Conservation (phyloP, 2,797 vertebrate species). For the Gallirallus australis region DNA sequence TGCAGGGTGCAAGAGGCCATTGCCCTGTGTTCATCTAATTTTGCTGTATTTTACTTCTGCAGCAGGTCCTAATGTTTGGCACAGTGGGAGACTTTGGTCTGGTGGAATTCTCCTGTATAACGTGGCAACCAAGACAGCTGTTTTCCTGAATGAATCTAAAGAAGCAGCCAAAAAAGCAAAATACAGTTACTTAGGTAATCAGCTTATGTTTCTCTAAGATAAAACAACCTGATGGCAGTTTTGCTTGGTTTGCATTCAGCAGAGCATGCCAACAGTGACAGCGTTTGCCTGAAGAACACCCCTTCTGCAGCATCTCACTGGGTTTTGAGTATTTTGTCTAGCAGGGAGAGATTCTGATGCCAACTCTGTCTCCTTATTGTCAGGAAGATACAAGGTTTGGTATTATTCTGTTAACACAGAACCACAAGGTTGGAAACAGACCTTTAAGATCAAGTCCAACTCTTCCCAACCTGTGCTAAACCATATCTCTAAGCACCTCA, state of each 20-base stretch:
- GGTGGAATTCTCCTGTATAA: constrained; percentile 79
- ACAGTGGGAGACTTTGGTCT: constrained; percentile 83
- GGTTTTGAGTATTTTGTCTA: not conserved
- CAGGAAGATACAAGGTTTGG: not conserved
- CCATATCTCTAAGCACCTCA: no score
- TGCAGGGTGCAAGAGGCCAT: not conserved
- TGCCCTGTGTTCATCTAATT: not conserved
- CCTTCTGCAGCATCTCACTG: not conserved
- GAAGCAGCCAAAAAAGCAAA: not conserved
- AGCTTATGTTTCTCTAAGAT: not conserved
- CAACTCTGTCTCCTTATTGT: not conserved
- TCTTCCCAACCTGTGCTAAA: no score
- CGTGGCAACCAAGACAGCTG: not conserved
- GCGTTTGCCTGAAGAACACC: not conserved
- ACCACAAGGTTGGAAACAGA: no score
- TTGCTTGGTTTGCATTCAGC: not conserved
- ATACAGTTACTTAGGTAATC: constrained; percentile 82
- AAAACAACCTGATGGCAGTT: not conserved
- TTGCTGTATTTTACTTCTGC: not conserved
- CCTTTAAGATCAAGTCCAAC: no score
- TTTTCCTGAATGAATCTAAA: constrained; percentile 79
- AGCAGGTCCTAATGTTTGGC: constrained; percentile 79
- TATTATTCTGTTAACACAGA: not conserved
- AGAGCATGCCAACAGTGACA: not conserved
- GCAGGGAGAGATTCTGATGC: not conserved